These are phyloP conservation scores for Perca fluviatilis DNA, from an alignment of 2,113 vertebrate species.

Conservation along the genomic window DNA sequence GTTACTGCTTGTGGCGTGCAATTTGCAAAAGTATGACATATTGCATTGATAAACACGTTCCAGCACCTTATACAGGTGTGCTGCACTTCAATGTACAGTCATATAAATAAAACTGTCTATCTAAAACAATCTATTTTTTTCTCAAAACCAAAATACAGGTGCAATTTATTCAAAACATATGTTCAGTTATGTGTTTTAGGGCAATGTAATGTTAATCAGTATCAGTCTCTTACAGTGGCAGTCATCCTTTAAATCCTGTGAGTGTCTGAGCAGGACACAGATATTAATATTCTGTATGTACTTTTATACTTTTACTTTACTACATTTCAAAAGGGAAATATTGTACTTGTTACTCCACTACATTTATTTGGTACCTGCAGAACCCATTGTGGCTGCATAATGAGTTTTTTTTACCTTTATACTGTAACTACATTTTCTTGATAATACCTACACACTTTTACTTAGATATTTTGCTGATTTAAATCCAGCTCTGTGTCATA, in stretches of 20 bases:
- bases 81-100: constrained; percentile 15
- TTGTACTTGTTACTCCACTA: not conserved
- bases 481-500: too few relatives aligned
- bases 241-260: constrained; percentile 49
- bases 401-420: not conserved
- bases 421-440: not conserved
- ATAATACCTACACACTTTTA: not conserved
- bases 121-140: constrained; percentile 16
- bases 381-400: too few relatives aligned
- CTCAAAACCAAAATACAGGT: constrained; percentile 12
- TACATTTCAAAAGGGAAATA: too few relatives aligned
- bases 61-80: constrained; percentile 3
- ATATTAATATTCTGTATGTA: constrained; percentile 39
- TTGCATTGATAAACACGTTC: constrained; percentile 34
- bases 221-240: constrained; percentile 47
- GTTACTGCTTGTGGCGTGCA: constrained; percentile 11
- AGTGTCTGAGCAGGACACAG: constrained; percentile 24
- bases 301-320: not conserved
- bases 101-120: constrained; percentile 20
- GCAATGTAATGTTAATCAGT: constrained; percentile 55
- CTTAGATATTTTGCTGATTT: too few relatives aligned
- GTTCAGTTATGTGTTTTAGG: constrained; percentile 46
- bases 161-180: constrained; percentile 37
- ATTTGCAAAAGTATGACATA: constrained; percentile 56
- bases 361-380: not conserved